Evolutionary conservation across 2,113 vertebrate genomes (phyloP), one percentile per base, ranked within the genome.

Genomic region (Nanger granti): DNA sequence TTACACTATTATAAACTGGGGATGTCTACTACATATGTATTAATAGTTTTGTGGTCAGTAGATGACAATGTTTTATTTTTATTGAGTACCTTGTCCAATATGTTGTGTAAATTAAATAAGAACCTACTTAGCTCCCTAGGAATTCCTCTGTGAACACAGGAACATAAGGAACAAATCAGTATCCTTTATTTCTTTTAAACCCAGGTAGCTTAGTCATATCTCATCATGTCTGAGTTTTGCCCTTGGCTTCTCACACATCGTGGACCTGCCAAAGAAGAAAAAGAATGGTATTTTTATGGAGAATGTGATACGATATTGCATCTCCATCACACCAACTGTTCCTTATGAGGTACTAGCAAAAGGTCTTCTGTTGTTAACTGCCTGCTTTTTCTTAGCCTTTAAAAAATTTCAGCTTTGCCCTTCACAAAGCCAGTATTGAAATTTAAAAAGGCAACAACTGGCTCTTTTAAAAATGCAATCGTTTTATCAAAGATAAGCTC

Each of bases 51-150:
- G 28, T 88, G 47, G 64, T 91, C 47, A 69, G 24, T 59, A 59
- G 64, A 69, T 54, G 91, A 89, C 14, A 87, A 69, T 79, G 24
- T 66, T 95, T 92, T 73, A 54, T 62, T 97, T 93, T 97, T 76
- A 97, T 76, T 93, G 52, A 82, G 17, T 31, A 86, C 66, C 20
- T 85, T 86, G 84, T 92, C 13, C 55, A 92, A 59, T 91, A 47
- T 49, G 31, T 91, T 76, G 22, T 69, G 20, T 83, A 95, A 76
- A 87, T 91, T 66, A 86, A 29, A 89, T 4, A 60, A 89, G 84
- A 93, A 92, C 22, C 62, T 84, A 93, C 49, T 76, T 91, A 91
- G 54, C 34, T 88, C 47, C 28, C 14, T 85, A 29, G 26, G 22
- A 83, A 17, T 73, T 79, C 37, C 12, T 92, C 60, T 95, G 84